Percentiles rank a stretch among this genome's conserved stretches.
Conservation (phyloP, 2,113 vertebrate species). For the Porphyrio hochstetteri region DNA sequence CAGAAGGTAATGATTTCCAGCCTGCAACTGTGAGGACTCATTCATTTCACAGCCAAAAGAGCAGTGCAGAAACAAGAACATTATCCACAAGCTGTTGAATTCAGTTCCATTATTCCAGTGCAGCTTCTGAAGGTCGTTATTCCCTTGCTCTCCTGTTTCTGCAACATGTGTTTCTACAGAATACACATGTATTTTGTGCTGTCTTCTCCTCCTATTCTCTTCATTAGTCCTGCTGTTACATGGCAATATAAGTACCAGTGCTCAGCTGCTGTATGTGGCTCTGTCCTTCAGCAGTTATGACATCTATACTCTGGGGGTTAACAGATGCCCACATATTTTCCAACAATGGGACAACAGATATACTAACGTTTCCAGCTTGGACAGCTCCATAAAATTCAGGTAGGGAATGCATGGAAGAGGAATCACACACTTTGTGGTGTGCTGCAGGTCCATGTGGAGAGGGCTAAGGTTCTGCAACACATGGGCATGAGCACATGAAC, state of each 20-base stretch:
- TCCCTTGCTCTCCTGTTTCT: background rate
- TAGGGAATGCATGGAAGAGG: background rate
- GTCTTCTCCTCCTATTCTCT: background rate
- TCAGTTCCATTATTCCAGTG: background rate
- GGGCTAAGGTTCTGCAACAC: background rate
- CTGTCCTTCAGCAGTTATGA: background rate
- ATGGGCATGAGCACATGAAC: fast-evolving
- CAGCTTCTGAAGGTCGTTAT: background rate
- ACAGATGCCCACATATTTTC: background rate
- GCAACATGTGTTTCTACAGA: background rate
- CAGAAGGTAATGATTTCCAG: background rate
- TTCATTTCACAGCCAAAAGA: background rate
- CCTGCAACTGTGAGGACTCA: background rate
- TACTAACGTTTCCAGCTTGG: background rate
- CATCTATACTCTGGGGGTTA: background rate
- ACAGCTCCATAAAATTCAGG: background rate
- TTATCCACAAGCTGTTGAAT: background rate
- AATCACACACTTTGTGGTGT: background rate
- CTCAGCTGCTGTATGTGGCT: background rate
- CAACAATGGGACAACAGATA: background rate
- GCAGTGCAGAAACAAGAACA: background rate
- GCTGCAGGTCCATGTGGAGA: background rate
- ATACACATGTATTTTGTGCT: background rate
- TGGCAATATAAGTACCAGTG: background rate
- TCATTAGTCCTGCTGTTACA: background rate